Percentiles rank a stretch among this genome's conserved stretches.
phyloP scores from a whole-genome alignment of 2,113 vertebrate genomes.

The Mandrillus leucophaeus region DNA sequence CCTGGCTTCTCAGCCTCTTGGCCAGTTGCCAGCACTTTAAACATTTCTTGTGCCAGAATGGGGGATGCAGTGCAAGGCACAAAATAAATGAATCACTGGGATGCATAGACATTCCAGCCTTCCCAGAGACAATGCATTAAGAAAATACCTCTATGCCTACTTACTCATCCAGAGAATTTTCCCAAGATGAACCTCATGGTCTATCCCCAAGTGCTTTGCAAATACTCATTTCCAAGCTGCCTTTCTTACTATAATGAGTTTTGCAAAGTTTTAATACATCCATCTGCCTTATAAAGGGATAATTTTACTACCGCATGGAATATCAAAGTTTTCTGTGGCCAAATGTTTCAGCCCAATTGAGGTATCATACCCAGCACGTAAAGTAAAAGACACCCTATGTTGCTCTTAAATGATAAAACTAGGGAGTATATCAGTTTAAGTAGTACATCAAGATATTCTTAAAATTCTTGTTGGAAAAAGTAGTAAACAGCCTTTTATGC shows the following conservation, averaged over 20 bases:
- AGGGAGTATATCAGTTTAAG: background rate
- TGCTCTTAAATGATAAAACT: background rate
- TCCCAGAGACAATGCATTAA: background rate
- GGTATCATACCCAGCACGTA: background rate
- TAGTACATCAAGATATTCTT: slow-evolving; percentile 27
- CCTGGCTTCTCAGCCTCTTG: background rate
- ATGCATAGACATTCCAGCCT: background rate
- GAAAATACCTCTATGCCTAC: background rate
- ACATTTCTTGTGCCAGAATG: background rate
- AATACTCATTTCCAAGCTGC: background rate
- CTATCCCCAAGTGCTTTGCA: background rate
- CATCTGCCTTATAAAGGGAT: background rate
- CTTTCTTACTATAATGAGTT: background rate
- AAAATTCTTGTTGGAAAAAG: slow-evolving; percentile 40
- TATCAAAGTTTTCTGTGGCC: background rate
- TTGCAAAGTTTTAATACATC: background rate
- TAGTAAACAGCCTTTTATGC: background rate
- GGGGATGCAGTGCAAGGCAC: background rate
- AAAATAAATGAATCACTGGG: background rate
- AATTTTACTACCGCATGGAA: background rate
- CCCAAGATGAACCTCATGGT: background rate
- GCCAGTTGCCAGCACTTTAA: background rate
- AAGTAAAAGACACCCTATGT: background rate
- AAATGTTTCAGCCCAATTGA: background rate
- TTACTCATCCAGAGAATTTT: background rate